Conservation (phyloP, 2,797 vertebrate genomes). For the Semotilus atromaculatus region DNA sequence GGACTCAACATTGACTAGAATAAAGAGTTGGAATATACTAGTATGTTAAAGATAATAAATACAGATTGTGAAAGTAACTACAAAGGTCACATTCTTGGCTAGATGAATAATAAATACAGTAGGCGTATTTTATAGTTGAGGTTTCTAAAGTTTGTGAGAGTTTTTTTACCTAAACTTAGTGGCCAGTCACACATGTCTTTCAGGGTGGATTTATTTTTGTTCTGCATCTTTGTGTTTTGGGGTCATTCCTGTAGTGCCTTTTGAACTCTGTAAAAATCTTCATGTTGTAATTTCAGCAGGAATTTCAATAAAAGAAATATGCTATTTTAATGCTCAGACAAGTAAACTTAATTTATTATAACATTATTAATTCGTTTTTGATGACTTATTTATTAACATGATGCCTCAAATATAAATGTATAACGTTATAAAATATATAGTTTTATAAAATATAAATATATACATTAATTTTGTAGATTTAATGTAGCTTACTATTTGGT, state of each 20-base stretch:
- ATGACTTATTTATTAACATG: no score
- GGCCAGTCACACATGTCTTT: neutral
- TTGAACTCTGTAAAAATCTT: neutral
- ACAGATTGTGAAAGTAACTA: constrained; percentile 7
- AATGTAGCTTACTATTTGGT: neutral
- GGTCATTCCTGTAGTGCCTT: neutral
- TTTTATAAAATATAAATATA: no score
- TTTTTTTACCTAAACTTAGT: constrained; percentile 7
- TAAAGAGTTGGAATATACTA: constrained; percentile 13
- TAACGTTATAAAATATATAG: no score
- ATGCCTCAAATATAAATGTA: no score
- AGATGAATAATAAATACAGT: constrained; percentile 17
- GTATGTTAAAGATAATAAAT: constrained; percentile 36
- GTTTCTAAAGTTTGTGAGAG: constrained; percentile 9
- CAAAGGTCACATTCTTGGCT: constrained; percentile 10
- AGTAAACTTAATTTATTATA: no score
- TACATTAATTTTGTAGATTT: neutral
- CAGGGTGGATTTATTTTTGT: constrained; percentile 8
- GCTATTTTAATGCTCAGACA: neutral
- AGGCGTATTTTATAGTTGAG: constrained; percentile 5
- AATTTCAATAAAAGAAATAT: neutral
- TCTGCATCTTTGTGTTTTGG: constrained; percentile 1
- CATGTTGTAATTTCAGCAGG: neutral
- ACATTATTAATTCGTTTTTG: no score
- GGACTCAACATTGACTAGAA: constrained; percentile 42